A percentile compares a stretch with the other conserved stretches of the same genome.
Evolutionary conservation across 2,113 vertebrate genomes (phyloP).

Genomic region (Cettia cetti): DNA sequence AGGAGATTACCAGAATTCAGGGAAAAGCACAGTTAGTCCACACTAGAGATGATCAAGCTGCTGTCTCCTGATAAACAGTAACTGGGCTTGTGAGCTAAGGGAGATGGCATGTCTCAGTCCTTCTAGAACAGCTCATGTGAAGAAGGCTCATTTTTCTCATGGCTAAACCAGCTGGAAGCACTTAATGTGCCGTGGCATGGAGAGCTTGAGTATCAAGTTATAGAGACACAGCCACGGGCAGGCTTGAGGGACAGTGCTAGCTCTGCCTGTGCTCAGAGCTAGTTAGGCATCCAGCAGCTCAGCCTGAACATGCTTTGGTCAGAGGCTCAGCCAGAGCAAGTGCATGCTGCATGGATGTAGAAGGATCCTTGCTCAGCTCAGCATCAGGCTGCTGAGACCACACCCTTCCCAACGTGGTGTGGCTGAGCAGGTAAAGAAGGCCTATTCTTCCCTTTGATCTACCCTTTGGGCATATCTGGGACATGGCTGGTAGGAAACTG

Average conservation of each 20-base stretch:
- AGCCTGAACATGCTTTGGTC: neutral
- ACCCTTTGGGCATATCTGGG: neutral
- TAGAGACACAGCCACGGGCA: accelerated
- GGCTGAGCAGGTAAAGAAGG: neutral
- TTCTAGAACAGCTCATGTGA: neutral
- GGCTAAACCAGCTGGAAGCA: neutral
- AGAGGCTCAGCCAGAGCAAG: neutral
- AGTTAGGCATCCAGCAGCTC: neutral
- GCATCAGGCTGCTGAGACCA: neutral
- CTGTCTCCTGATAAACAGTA: neutral
- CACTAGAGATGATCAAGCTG: neutral
- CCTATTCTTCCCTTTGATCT: neutral
- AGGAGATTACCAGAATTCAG: neutral
- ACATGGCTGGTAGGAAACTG: neutral
- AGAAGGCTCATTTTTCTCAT: neutral
- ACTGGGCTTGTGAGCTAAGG: neutral
- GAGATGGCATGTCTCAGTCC: neutral
- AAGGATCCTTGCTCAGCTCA: neutral
- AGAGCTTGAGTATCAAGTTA: neutral
- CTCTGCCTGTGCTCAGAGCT: neutral
- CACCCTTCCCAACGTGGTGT: neutral
- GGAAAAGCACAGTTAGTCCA: neutral
- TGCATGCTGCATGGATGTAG: neutral
- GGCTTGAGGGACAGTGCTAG: neutral
- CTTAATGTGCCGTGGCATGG: neutral